These are phyloP conservation scores for Agonopterix arenella DNA, from an alignment of 2,888 invertebrate genomes.

Conservation along the genomic window DNA sequence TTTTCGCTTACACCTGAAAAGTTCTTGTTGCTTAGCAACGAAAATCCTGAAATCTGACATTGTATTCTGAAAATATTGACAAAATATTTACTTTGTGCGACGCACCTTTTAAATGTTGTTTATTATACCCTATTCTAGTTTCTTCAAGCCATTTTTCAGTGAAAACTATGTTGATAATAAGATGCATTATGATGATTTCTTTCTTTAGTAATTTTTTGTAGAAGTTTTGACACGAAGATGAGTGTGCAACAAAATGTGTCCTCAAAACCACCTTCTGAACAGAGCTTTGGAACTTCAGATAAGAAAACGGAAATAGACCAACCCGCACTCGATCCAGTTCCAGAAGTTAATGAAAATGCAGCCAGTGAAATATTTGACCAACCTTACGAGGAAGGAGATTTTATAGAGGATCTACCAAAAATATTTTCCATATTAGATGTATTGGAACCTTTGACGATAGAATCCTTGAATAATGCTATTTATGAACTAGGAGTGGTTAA, in stretches of 20 bases:
- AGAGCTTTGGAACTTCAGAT: background rate
- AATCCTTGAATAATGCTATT: slow-evolving; percentile 76
- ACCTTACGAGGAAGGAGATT: slow-evolving; percentile 41
- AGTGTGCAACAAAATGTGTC: background rate
- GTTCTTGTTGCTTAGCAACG: background rate
- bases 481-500: slow-evolving; percentile 79
- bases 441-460: slow-evolving; percentile 57
- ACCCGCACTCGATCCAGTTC: slow-evolving; percentile 41
- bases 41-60: background rate
- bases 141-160: too few relatives aligned
- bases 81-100: too few relatives aligned
- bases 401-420: slow-evolving; percentile 51
- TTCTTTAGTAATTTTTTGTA: too few relatives aligned
- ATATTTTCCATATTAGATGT: slow-evolving; percentile 51
- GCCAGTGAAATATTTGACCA: slow-evolving; percentile 43
- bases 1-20: too few relatives aligned
- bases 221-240: too few relatives aligned
- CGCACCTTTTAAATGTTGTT: too few relatives aligned
- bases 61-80: background rate
- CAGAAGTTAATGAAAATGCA: slow-evolving; percentile 60
- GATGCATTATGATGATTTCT: too few relatives aligned
- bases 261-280: background rate
- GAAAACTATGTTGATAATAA: too few relatives aligned
- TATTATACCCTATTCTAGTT: too few relatives aligned
- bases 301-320: background rate